Evolutionary conservation across 2,113 vertebrate species (phyloP), one percentile per base, ranked within the genome.

Genomic region (Corapipo altera): DNA sequence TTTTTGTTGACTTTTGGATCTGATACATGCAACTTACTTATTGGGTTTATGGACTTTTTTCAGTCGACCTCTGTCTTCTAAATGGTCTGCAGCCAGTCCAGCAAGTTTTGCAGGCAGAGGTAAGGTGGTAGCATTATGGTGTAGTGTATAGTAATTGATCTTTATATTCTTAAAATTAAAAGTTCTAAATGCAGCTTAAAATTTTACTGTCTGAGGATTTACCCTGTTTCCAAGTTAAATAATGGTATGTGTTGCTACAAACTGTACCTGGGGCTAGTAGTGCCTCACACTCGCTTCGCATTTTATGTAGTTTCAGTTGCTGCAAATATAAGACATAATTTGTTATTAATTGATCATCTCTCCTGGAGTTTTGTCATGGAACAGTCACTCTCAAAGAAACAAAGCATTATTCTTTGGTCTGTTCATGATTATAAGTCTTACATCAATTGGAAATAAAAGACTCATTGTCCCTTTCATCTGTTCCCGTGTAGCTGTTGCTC

Each of bases 31-130:
- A 33, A 43, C 27, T 95, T 44, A 83, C 1, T n/a, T 44, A 83
- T 0, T n/a, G 15, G 12, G 5, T 85, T 89, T 93, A 27, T 24
- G 69, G 24, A 26, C 32, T 84, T 64, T 85, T 94, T 43, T 44
- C 97, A 99, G 99, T 97, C 99, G 99, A 16, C 99, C 99, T 61
- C 97, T 99, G 24, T 97, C 99, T 95, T 99, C 99, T 46, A 99
- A 99, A 95, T 99, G 99, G 99, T 99, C 99, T 79, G 98, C 98
- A 79, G 98, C 98, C 91, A 98, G 91, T 75, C 83, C 98, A 35
- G 96, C 97, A 77, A 79, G 97, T 89, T 94, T 98, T 92, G 98
- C 99, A 77, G 98, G 98, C 83, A 99, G 99, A 99, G 99, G 99
- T 99, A 52, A 85, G 77, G 41, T 57, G 61, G 5, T 58, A 27